These are phyloP conservation scores for Mycteria americana DNA, from an alignment of 2,797 vertebrate genomes.

Conservation along the genomic window DNA sequence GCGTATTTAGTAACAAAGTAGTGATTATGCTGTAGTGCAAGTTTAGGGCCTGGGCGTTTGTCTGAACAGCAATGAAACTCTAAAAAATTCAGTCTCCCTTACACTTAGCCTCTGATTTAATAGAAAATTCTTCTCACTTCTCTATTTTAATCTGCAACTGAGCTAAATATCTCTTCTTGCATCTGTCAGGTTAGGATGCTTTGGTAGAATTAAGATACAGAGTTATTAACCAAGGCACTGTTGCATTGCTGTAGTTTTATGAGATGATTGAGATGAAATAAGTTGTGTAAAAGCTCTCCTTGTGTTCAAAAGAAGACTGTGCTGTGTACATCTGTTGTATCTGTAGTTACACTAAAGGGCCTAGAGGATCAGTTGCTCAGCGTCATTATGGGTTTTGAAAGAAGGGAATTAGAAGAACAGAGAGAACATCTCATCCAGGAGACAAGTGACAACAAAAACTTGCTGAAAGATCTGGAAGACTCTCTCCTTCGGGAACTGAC, in stretches of 20 bases:
- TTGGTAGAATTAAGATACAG: neutral
- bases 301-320: neutral
- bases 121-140: neutral
- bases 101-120: neutral
- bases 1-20: neutral
- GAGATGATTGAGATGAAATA: neutral
- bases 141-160: neutral
- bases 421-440: conserved; percentile 91
- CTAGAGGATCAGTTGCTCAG: conserved; percentile 96
- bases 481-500: conserved; percentile 90
- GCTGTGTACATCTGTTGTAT: neutral
- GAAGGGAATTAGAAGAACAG: conserved; percentile 91
- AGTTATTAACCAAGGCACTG: neutral
- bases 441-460: conserved; percentile 91
- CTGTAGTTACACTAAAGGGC: conserved; percentile 90
- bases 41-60: neutral
- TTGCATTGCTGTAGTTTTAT: neutral
- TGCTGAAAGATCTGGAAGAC: conserved; percentile 92
- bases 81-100: neutral
- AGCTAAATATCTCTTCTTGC: neutral
- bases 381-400: conserved; percentile 89
- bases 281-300: neutral
- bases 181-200: neutral
- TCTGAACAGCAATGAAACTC: neutral
- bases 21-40: neutral